phyloP scores from a whole-genome alignment of 2,888 invertebrate species.

The Torymus auratus region DNA sequence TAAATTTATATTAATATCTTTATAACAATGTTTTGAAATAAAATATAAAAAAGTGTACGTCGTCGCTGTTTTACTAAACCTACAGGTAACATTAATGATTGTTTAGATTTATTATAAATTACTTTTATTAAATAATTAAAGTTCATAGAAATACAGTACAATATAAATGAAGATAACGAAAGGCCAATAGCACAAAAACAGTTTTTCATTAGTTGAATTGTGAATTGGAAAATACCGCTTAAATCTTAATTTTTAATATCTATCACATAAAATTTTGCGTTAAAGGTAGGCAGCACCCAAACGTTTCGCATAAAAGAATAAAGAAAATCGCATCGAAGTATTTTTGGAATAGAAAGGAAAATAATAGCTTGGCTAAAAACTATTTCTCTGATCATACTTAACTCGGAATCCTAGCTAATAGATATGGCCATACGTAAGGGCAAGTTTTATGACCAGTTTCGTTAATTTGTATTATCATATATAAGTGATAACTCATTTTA shows the following conservation, averaged over 20 bases:
- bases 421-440: not conserved
- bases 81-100: not conserved
- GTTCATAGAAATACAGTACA: constrained; percentile 49
- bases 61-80: not conserved
- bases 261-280: constrained; percentile 46
- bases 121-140: constrained; percentile 54
- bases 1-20: constrained; percentile 15
- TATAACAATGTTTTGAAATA: constrained; percentile 4
- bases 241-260: constrained; percentile 2
- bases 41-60: not conserved
- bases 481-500: no score
- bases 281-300: constrained; percentile 38
- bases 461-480: no score
- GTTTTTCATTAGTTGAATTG: constrained; percentile 9
- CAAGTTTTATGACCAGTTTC: not conserved
- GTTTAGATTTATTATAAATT: constrained; percentile 43
- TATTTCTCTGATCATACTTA: constrained; percentile 50
- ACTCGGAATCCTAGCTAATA: constrained; percentile 26
- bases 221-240: constrained; percentile 31
- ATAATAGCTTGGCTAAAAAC: constrained; percentile 32
- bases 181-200: constrained; percentile 31
- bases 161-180: constrained; percentile 32
- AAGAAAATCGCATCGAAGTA: constrained; percentile 30
- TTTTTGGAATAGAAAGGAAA: constrained; percentile 23
- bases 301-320: constrained; percentile 27